A percentile compares a stretch with the other conserved stretches of the same genome.
Conservation (phyloP, 2,888 invertebrate genomes). For the Acanthopleura granulata region DNA sequence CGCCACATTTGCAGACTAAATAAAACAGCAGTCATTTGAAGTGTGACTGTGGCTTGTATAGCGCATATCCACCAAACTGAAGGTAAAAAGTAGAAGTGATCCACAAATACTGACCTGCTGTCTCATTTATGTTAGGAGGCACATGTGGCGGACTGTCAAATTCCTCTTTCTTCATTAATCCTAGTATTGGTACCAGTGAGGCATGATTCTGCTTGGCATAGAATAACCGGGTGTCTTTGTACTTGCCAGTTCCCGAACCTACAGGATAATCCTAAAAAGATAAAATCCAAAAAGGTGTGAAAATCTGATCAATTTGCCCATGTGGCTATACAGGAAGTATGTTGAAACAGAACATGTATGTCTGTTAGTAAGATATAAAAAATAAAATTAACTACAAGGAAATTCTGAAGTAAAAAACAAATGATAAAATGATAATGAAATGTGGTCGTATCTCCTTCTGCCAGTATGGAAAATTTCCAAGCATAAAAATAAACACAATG, state of each 20-base stretch:
- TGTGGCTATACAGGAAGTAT: no score
- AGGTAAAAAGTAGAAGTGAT: no score
- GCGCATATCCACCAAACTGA: no score
- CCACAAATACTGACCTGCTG: neutral
- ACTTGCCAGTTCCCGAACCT: constrained; percentile 73
- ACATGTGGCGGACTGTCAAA: constrained; percentile 28
- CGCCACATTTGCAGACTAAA: no score
- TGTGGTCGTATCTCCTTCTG: neutral
- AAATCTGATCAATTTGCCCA: no score
- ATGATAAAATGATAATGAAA: no score
- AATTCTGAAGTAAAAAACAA: no score
- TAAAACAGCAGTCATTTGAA: no score
- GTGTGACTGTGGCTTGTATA: no score
- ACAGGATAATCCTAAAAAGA: constrained; percentile 71
- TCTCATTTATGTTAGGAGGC: neutral
- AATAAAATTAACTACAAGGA: no score
- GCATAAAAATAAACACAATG: neutral
- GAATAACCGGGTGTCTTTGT: constrained; percentile 72
- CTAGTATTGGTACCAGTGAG: constrained; percentile 71
- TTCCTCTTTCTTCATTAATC: constrained; percentile 71
- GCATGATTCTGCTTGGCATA: constrained; percentile 70
- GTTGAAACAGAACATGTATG: no score
- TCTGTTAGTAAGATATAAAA: no score
- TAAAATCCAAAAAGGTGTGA: neutral
- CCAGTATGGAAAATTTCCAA: neutral